phyloP scores from a whole-genome alignment of 2,888 invertebrate species.

The Dioctria rufipes region DNA sequence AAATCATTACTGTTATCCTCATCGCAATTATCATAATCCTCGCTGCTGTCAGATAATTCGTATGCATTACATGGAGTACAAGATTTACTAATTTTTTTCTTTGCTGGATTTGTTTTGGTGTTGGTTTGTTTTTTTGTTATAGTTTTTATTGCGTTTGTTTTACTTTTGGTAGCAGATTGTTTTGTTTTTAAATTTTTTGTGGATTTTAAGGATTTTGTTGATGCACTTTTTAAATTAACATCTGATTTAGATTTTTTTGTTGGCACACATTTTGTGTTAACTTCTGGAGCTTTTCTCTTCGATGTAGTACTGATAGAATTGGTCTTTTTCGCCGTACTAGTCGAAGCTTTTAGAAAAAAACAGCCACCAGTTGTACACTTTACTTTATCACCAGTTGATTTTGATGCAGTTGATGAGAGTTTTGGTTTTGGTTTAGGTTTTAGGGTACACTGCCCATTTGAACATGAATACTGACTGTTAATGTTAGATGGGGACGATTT shows the following conservation, averaged over 20 bases:
- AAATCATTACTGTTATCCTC: constrained; percentile 9
- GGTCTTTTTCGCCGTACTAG: constrained; percentile 22
- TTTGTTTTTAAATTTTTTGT: neutral
- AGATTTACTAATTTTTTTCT: neutral
- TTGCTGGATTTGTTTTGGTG: neutral
- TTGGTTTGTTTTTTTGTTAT: neutral
- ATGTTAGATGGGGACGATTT: neutral
- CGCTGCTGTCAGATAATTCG: neutral
- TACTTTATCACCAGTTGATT: neutral
- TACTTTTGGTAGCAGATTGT: neutral
- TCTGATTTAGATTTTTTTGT: constrained; percentile 16
- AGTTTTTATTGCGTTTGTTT: neutral
- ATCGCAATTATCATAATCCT: constrained; percentile 14
- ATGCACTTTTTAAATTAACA: neutral
- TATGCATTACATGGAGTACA: constrained; percentile 1
- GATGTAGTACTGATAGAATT: neutral
- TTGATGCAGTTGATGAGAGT: neutral
- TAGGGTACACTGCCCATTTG: constrained; percentile 1
- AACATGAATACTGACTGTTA: neutral
- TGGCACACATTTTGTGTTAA: neutral
- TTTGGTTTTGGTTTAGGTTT: constrained; percentile 8
- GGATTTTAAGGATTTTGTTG: neutral
- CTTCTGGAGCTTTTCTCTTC: constrained; percentile 9
- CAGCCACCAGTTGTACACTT: constrained; percentile 10
- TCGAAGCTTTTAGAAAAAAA: constrained; percentile 24